Evolutionary conservation across 1,140 invertebrate species (phyloP).

Genomic region (Rhopalosiphum padi): DNA sequence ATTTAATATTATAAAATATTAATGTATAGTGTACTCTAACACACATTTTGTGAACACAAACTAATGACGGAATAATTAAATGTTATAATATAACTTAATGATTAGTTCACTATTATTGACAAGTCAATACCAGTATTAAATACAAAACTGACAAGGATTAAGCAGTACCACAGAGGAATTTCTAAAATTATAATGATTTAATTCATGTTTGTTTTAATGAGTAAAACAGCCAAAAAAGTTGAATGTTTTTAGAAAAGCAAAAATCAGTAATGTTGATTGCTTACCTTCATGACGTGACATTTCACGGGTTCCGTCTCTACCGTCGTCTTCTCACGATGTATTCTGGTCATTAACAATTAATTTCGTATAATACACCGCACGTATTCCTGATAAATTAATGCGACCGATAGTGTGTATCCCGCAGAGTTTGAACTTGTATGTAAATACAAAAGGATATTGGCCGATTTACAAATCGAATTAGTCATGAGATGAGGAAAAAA

Average conservation of each 20-base stretch:
- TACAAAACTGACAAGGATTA: background rate
- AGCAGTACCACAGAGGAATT: background rate
- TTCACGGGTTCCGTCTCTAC: slow-evolving; percentile 64
- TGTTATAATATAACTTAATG: too few relatives aligned
- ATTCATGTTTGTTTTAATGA: background rate
- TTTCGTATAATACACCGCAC: background rate
- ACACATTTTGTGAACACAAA: background rate
- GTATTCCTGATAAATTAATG: background rate
- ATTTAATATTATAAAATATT: background rate
- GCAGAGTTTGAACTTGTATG: background rate
- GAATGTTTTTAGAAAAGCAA: background rate
- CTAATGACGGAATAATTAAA: background rate
- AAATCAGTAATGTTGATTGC: slow-evolving; percentile 58
- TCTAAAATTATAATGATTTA: background rate
- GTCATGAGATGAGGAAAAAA: background rate
- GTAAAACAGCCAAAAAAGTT: background rate
- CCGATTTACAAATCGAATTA: background rate
- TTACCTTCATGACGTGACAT: slow-evolving; percentile 85
- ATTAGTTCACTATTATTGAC: background rate
- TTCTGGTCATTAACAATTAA: slow-evolving; percentile 51
- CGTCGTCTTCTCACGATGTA: background rate
- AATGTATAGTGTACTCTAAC: background rate
- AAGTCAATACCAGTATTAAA: background rate
- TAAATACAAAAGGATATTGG: background rate
- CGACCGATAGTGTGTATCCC: background rate